Percentiles rank a stretch among this genome's conserved stretches.
These are phyloP conservation scores for Hyposoter didymator DNA, from an alignment of 2,888 invertebrate genomes.

Conservation along the genomic window DNA sequence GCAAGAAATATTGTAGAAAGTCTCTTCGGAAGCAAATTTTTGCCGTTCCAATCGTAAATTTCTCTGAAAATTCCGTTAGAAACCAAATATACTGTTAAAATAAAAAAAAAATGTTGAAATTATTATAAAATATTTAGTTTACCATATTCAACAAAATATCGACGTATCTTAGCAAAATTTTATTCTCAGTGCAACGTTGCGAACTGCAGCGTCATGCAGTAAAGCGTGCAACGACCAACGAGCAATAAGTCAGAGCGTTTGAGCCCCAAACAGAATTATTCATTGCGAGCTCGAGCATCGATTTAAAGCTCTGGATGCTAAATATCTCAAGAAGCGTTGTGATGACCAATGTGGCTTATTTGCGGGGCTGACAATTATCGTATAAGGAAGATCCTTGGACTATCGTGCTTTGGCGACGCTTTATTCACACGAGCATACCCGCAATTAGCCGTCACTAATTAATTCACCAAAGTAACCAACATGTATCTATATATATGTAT, in stretches of 20 bases:
- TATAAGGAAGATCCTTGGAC: slow-evolving; percentile 28
- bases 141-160: too few species aligned
- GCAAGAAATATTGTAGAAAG: too few species aligned
- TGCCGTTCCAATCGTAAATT: too few species aligned
- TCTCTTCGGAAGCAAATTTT: too few species aligned
- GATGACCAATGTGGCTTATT: slow-evolving; percentile 31
- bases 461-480: slow-evolving; percentile 41
- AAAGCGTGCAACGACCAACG: too few species aligned
- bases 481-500: slow-evolving; percentile 31
- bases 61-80: too few species aligned
- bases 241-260: not conserved
- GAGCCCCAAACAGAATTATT: slow-evolving; percentile 6
- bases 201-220: too few species aligned
- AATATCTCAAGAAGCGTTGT: not conserved
- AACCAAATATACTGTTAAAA: too few species aligned
- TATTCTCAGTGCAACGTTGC: too few species aligned
- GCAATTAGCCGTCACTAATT: slow-evolving; percentile 63
- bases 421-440: slow-evolving; percentile 58
- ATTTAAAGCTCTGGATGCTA: not conserved
- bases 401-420: slow-evolving; percentile 31
- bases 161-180: too few species aligned
- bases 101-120: too few species aligned
- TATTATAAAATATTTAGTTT: too few species aligned
- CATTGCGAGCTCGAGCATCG: not conserved
- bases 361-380: slow-evolving; percentile 36